Evolutionary conservation across 2,888 invertebrate species (phyloP), one percentile per base, ranked within the genome.

Genomic region (Orthosia gracilis): DNA sequence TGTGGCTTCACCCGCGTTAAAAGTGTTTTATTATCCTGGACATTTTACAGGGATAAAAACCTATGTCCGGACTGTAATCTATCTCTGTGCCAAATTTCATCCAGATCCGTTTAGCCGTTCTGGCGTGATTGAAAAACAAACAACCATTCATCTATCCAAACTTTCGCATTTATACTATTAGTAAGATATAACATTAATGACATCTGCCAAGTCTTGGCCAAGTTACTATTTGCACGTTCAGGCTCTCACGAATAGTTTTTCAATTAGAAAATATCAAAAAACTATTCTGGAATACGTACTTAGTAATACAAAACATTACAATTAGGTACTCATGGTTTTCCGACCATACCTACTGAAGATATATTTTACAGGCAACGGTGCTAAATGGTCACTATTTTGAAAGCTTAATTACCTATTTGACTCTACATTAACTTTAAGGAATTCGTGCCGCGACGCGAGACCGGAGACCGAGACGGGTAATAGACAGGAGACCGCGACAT

Each of bases 201-300:
- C 12, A 23, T 23, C 11, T 31, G 47, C n/a, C 54, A 69, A 61
- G 18, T 45, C 3, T 45, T 62, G 23, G 17, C 69, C 57, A 71
- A 72, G 54, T 74, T 63, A 47, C 71, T 21, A 80, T 66, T 76
- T 64, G 57, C 73, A 64, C 57, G 54, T 40, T 58, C 62, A 65
- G 45, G 54, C 47, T 21, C 59, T 75, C 71, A 61, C 52, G 50
- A 77, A 69, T 78, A 84, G 64, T 72, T 72, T 66, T 72, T 64
- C 57, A 67, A 65, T 68, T 72, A 74, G 64, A 58, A 71, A 69
- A 49, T 71, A 72, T 62, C 31, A 71, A 54, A 21, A 82, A 70
- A 73, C 72, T 74, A 80, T 80, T 80, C 72, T 18, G 15, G 21
- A 72, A 84, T 84, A 84, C 73, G 82, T 85, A 83, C 73, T 73